These are phyloP conservation scores for Prosopocoilus inquinatus DNA, from an alignment of 2,888 invertebrate genomes.

Conservation along the genomic window DNA sequence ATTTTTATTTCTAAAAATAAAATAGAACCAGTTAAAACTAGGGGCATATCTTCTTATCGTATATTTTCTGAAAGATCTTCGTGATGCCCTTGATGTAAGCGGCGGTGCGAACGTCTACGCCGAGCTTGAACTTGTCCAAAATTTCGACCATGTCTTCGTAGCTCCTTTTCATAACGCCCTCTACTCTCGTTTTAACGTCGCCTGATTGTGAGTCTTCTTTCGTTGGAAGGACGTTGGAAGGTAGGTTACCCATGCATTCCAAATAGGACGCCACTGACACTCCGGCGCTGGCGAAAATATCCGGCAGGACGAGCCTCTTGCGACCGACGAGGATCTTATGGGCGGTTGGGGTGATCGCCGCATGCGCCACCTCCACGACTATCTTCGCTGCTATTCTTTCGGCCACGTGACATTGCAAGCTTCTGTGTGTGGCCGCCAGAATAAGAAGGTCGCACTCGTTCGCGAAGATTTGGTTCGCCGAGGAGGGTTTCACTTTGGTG, in stretches of 20 bases:
- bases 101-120: slow-evolving; percentile 40
- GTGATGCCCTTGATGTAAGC: slow-evolving; percentile 41
- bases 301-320: slow-evolving; percentile 44
- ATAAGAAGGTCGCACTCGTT: slow-evolving; percentile 44
- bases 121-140: slow-evolving; percentile 32
- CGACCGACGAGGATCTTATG: slow-evolving; percentile 40
- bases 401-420: slow-evolving; percentile 40
- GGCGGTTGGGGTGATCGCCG: slow-evolving; percentile 42
- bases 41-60: background rate
- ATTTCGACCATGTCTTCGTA: slow-evolving; percentile 34
- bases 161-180: slow-evolving; percentile 13
- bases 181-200: slow-evolving; percentile 2
- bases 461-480: slow-evolving; percentile 30
- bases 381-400: slow-evolving; percentile 43
- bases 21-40: too few species aligned
- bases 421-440: slow-evolving; percentile 41
- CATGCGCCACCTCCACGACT: slow-evolving; percentile 44
- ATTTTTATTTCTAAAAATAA: too few species aligned
- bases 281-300: slow-evolving; percentile 43
- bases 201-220: background rate
- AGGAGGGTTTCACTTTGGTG: slow-evolving; percentile 29
- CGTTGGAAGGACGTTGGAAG: slow-evolving; percentile 11
- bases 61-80: slow-evolving; percentile 31
- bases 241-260: slow-evolving; percentile 37
- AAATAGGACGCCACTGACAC: slow-evolving; percentile 41